These are phyloP conservation scores for Thera britannica DNA, from an alignment of 2,888 invertebrate genomes.

Conservation along the genomic window DNA sequence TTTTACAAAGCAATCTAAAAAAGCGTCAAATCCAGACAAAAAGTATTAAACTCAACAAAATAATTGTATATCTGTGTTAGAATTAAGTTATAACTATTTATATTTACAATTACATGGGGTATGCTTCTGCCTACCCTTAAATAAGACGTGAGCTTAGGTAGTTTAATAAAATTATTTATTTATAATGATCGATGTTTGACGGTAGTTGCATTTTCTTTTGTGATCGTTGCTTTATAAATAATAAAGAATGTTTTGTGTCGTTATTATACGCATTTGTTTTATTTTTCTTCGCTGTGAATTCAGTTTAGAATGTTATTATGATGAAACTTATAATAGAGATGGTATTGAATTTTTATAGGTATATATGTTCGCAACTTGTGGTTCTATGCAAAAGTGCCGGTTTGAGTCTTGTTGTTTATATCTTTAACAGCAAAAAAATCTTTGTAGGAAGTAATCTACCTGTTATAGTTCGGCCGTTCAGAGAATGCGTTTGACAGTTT, in stretches of 20 bases:
- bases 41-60: slow-evolving; percentile 44
- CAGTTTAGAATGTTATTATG: too few relatives aligned
- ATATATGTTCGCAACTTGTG: too few relatives aligned
- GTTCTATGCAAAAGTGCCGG: too few relatives aligned
- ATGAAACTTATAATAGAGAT: too few relatives aligned
- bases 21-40: slow-evolving; percentile 21
- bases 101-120: slow-evolving; percentile 23
- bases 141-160: slow-evolving; percentile 1
- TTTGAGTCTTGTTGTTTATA: too few relatives aligned
- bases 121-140: slow-evolving; percentile 1
- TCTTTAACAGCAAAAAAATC: too few relatives aligned
- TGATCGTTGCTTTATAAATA: slow-evolving; percentile 68
- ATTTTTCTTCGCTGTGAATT: slow-evolving; percentile 6
- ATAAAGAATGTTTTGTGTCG: slow-evolving; percentile 66
- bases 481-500: too few relatives aligned
- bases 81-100: slow-evolving; percentile 43
- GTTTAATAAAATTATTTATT: neutral
- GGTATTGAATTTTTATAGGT: too few relatives aligned
- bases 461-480: too few relatives aligned
- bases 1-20: too few relatives aligned
- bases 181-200: slow-evolving; percentile 28
- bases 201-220: slow-evolving; percentile 54
- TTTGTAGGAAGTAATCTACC: neutral
- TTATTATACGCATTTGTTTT: slow-evolving; percentile 52
- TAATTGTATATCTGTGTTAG: slow-evolving; percentile 36